Base-by-base conservation (phyloP, 2,888 invertebrate species). In the Hermaeophaga mercurialis region DNA sequence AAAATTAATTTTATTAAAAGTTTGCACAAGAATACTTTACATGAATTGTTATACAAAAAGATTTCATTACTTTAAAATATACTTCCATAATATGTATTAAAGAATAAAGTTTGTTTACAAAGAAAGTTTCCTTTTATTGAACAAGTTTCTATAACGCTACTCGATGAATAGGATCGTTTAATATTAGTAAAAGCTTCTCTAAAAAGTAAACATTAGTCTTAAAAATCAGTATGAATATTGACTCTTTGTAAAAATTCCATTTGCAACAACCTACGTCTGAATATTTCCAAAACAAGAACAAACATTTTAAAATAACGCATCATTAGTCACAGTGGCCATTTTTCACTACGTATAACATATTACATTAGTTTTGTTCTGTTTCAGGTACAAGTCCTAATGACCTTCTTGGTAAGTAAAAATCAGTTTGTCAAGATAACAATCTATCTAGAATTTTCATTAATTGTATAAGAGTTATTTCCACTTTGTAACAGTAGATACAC, bases 1-100 rank as follows among this genome's bases (percentile, higher is more conserved):
- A 14, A 33, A 43, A 41, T 33, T 50, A 50, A 50, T 50, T 50
- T 50, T 19, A 50, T 50, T 50, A 50, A 50, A 41, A 41, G 50
- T 39, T 49, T 7, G 12, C 39, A 31, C 9, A 38, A 38, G 48
- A 38, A 38, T 28, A 49, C 33, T 46, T 18, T 28, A 17, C 18
- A 22, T 26, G 14, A 50, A 17, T 14, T 41, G 19, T 31, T 43
- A 33, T 28, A 49, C 19, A 31, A 43, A 50, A 31, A 33, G 33
- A 19, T 24, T 28, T 28, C 19, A 41, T 50, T 41, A 43, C 41
- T 50, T 50, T 11, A 19, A 50, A 50, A 43, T 43, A 50, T 33
- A 26, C 41, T 31, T 36, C 26, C 8, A 36, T 36, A 38, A 26
- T 36, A 17, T 15, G 15, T 47, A 50, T 43, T 39, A 49, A 41